These are phyloP conservation scores for Neuroscelio doddi DNA, from an alignment of 2,888 invertebrate genomes.

Conservation along the genomic window DNA sequence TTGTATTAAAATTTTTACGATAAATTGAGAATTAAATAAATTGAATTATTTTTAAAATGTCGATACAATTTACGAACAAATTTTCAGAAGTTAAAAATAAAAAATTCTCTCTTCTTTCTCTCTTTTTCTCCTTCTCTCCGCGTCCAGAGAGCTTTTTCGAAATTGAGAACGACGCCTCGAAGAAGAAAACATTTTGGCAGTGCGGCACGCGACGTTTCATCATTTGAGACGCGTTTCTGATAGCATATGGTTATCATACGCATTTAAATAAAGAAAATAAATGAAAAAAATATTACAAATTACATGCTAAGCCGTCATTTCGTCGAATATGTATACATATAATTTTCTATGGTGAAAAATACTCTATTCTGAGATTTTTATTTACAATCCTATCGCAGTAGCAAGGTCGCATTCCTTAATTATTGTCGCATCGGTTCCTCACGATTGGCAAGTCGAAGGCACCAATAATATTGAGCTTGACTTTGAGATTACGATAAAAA, in stretches of 20 bases:
- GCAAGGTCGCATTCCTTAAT: slow-evolving; percentile 64
- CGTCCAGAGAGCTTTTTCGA: slow-evolving; percentile 9
- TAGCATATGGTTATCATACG: background rate
- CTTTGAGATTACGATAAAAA: slow-evolving; percentile 46
- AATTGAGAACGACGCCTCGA: slow-evolving; percentile 1
- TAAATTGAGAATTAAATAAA: no score
- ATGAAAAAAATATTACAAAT: slow-evolving; percentile 55
- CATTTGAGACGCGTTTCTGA: slow-evolving; percentile 20
- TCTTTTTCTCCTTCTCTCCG: slow-evolving; percentile 7
- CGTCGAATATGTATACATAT: slow-evolving; percentile 48
- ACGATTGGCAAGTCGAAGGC: slow-evolving; percentile 69
- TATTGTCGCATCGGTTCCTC: slow-evolving; percentile 61
- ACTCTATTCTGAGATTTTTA: slow-evolving; percentile 55
- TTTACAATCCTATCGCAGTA: slow-evolving; percentile 66
- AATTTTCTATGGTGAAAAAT: slow-evolving; percentile 52
- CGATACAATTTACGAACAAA: no score
- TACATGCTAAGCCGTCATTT: slow-evolving; percentile 53
- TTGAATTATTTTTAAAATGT: no score
- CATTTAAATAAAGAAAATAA: slow-evolving; percentile 15
- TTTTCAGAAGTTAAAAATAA: background rate
- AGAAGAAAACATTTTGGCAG: slow-evolving; percentile 39
- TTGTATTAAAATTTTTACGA: no score
- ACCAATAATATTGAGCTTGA: slow-evolving; percentile 67
- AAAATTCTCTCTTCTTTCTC: slow-evolving; percentile 19
- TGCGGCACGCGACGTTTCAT: slow-evolving; percentile 13